Evolutionary conservation across 2,797 vertebrate species (phyloP), one percentile per base, ranked within the genome.

Genomic region (Okamejei kenojei): DNA sequence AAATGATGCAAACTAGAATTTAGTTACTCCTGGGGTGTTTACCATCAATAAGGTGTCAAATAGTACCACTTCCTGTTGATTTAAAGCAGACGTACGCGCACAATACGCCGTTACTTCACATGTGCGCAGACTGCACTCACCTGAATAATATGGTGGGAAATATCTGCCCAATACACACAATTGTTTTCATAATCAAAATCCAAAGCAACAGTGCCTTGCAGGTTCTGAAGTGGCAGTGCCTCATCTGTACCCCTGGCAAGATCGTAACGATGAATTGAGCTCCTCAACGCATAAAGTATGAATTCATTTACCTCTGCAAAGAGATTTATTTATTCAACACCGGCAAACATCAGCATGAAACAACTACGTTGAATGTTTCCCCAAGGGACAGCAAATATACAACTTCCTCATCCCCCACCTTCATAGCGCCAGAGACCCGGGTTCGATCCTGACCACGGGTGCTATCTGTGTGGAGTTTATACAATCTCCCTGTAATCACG

Each of bases 121-220:
- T n/a, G 23, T 58, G 13, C 7, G 8, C 65, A 74, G 65, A 29
- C 1, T 88, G 29, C 0, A 79, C 96, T 94, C 94, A 99, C 99
- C 98, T 99, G 98, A 93, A 99, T 99, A 77, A 97, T 96, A 94
- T 99, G 98, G 92, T 99, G 96, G 0, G 98, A 98, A 95, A 99
- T 97, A 93, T 99, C 99, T 0, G 99, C 98, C 99, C 99, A 99
- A 95, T 99, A 99, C n/a, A 99, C 94, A 93, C 99, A 99, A 96
- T 99, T 99, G 94, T 82, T 97, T 38, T 98, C 97, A 0, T 98
- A 99, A 96, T 99, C 98, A 0, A 99, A 99, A 95, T 99, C 99
- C 93, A 99, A 95, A 13, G 99, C 98, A 88, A 99, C 98, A 0
- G 98, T 98, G 0, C 98, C 98, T 54, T 97, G 96, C 88, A 99